Evolutionary conservation across 2,888 invertebrate species (phyloP).

Genomic region (Osmoderma eremita): DNA sequence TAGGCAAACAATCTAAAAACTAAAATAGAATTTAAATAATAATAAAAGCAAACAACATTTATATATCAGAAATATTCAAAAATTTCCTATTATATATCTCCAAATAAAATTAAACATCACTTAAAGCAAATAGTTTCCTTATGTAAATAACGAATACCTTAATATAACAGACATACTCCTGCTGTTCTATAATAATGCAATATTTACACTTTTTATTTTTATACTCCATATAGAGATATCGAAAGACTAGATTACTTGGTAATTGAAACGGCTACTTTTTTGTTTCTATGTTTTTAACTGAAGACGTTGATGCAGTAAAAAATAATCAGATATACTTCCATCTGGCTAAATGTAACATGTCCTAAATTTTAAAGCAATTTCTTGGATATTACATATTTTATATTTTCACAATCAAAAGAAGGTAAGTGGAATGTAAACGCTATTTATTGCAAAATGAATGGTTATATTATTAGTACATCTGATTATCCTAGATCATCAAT

Average conservation of each 20-base stretch:
- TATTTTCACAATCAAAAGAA: neutral
- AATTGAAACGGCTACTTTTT: slow-evolving; percentile 26
- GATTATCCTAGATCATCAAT: slow-evolving; percentile 1
- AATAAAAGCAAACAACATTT: slow-evolving; percentile 57
- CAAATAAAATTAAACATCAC: slow-evolving; percentile 28
- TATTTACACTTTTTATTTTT: slow-evolving; percentile 26
- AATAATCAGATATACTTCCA: slow-evolving; percentile 6
- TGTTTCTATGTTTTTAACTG: neutral
- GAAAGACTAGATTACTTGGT: slow-evolving; percentile 28
- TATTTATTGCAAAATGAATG: neutral
- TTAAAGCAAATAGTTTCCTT: slow-evolving; percentile 33
- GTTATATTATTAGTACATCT: neutral
- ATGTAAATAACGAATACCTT: slow-evolving; percentile 41
- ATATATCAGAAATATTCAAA: slow-evolving; percentile 49
- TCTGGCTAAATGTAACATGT: neutral
- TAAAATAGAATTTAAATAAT: slow-evolving; percentile 42
- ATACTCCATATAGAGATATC: slow-evolving; percentile 13
- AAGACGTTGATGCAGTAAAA: neutral
- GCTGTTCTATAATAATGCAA: slow-evolving; percentile 24
- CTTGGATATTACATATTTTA: neutral
- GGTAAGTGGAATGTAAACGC: neutral
- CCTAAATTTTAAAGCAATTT: neutral
- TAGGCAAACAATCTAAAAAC: slow-evolving; percentile 45
- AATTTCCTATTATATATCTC: slow-evolving; percentile 33
- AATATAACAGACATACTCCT: slow-evolving; percentile 44